phyloP scores from a whole-genome alignment of 2,888 invertebrate genomes.

The Nowickia ferox region DNA sequence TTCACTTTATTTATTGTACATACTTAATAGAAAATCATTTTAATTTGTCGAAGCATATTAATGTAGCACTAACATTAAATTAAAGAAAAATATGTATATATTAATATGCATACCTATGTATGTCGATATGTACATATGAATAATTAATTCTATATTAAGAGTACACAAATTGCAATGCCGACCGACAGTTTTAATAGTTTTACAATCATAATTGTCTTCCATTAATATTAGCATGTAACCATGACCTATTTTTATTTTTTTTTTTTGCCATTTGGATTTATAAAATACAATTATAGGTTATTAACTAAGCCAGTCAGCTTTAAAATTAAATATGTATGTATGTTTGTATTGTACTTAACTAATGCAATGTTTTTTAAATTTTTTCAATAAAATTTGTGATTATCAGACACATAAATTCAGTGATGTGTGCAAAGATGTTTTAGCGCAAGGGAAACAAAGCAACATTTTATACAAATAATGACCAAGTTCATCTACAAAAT shows the following conservation, averaged over 20 bases:
- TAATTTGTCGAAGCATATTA: too few relatives aligned
- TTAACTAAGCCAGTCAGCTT: constrained; percentile 15
- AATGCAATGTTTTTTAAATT: constrained; percentile 21
- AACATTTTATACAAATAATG: constrained; percentile 23
- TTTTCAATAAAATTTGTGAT: constrained; percentile 14
- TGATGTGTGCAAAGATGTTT: constrained; percentile 38
- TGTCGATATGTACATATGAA: too few relatives aligned
- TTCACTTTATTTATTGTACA: too few relatives aligned
- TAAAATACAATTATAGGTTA: constrained; percentile 34
- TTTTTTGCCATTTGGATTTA: constrained; percentile 9
- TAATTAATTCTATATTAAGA: too few relatives aligned
- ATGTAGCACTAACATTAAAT: too few relatives aligned
- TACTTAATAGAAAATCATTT: too few relatives aligned
- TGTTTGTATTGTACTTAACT: background rate
- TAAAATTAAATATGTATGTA: background rate
- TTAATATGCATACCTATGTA: too few relatives aligned
- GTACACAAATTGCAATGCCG: background rate
- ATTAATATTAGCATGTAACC: background rate
- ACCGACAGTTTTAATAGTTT: background rate
- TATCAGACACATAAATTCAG: constrained; percentile 41
- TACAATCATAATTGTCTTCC: background rate
- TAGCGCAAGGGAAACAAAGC: background rate
- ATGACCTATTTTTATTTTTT: constrained; percentile 51
- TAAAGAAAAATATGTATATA: too few relatives aligned
- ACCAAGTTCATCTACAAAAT: constrained; percentile 32